Evolutionary conservation across 2,888 invertebrate genomes (phyloP), one percentile per base, ranked within the genome.

Genomic region (Latheticus oryzae): DNA sequence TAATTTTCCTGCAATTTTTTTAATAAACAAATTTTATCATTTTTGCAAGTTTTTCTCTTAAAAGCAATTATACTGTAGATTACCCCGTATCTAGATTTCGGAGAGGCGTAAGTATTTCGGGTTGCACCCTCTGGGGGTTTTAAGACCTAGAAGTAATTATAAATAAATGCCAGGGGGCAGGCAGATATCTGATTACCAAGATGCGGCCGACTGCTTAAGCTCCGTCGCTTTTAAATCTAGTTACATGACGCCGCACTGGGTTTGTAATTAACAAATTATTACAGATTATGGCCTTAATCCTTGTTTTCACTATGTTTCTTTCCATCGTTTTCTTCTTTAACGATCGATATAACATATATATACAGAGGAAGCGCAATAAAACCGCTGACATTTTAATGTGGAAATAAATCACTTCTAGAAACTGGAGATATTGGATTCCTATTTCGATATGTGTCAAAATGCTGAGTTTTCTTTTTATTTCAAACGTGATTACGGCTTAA

Each of bases 211-310:
- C 68, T 71, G 70, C 69, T 72, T 70, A 73, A 72, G 74, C 76
- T 71, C 68, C 75, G 75, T 70, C 75, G 76, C 76, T 76, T 76
- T 75, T 74, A 77, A 77, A 78, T 78, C 74, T 72, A 74, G 76
- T 78, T 78, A 78, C 67, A 66, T 68, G 73, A 72, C 69, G 72
- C 73, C 76, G 74, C 73, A 73, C 72, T 74, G 75, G 71, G 73
- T 71, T 74, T 68, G 72, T 77, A 77, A 78, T 78, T 78, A 78
- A 77, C 76, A 75, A 77, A 78, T 77, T 77, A 77, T 77, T 76
- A 73, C 74, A 68, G 70, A 70, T 59, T 59, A 59, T 50, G 59
- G 53, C 33, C 26, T 58, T 58, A 45, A 38, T 48, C 48, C 26
- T 48, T 40, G 53, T 48, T 58, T 53, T 48, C 48, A 53, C 37